Conservation (phyloP, 2,888 invertebrate species). For the Coecobrya sp. region DNA sequence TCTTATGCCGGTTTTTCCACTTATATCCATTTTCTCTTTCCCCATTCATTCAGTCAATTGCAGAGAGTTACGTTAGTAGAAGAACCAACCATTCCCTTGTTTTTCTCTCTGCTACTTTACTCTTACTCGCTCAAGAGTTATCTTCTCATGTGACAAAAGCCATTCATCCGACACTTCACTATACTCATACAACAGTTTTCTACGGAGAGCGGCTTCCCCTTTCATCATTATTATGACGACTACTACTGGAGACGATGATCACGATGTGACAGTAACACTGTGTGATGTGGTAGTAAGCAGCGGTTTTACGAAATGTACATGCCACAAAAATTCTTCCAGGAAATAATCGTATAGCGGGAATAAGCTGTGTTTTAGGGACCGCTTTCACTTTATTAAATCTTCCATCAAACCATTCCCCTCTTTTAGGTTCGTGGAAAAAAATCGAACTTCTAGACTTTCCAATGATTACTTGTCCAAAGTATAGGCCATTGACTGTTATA, state of each 20-base stretch:
- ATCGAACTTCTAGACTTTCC: background rate
- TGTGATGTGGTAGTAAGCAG: background rate
- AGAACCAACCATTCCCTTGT: constrained; percentile 33
- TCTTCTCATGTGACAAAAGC: constrained; percentile 72
- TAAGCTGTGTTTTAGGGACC: background rate
- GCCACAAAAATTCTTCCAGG: background rate
- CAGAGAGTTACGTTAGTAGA: background rate
- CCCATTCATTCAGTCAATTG: background rate
- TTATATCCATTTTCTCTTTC: constrained; percentile 29
- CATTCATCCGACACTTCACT: constrained; percentile 56
- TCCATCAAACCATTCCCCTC: background rate
- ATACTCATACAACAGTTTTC: constrained; percentile 24
- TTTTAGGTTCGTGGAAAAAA: background rate
- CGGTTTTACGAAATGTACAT: constrained; percentile 17
- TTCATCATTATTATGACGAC: constrained; percentile 64
- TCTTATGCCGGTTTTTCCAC: constrained; percentile 50
- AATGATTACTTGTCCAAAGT: constrained; percentile 13
- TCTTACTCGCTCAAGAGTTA: constrained; percentile 56
- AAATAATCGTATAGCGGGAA: background rate
- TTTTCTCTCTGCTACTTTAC: constrained; percentile 1
- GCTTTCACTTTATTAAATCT: constrained; percentile 42
- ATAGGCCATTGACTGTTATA: background rate
- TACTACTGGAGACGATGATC: constrained; percentile 21
- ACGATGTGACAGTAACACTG: background rate
- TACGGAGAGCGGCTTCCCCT: constrained; percentile 19